Evolutionary conservation across 1,140 invertebrate species (phyloP).

Genomic region (Drosophila sechellia): DNA sequence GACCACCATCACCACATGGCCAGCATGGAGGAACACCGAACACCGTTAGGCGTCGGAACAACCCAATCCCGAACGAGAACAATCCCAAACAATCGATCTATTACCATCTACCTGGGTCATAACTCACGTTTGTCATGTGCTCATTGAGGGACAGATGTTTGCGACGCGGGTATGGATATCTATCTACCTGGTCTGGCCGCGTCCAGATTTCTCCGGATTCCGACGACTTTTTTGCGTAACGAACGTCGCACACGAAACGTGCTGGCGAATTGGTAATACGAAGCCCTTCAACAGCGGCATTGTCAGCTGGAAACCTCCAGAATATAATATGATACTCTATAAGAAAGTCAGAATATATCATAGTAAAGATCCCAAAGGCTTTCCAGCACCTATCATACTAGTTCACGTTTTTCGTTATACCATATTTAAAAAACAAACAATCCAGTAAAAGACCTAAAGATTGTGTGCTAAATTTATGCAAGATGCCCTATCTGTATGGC

Average conservation of each 20-base stretch:
- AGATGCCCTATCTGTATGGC: constrained; percentile 67
- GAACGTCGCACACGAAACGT: constrained; percentile 16
- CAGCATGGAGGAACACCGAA: neutral
- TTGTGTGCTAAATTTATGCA: constrained; percentile 13
- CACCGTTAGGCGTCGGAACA: constrained; percentile 49
- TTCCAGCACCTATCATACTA: neutral
- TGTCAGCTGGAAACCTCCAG: constrained; percentile 3
- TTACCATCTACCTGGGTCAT: constrained; percentile 54
- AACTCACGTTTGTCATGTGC: constrained; percentile 40
- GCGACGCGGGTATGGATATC: constrained; percentile 4
- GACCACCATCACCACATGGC: constrained; percentile 25
- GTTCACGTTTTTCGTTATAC: constrained; percentile 7
- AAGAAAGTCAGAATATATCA: neutral
- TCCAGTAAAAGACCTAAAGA: neutral
- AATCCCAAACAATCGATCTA: constrained; percentile 26
- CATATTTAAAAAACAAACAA: constrained; percentile 20
- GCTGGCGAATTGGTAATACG: constrained; percentile 32
- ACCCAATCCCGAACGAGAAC: constrained; percentile 15
- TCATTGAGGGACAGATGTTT: constrained; percentile 70
- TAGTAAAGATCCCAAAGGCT: neutral
- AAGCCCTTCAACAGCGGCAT: constrained; percentile 25
- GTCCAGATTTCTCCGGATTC: constrained; percentile 54
- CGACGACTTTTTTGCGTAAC: constrained; percentile 40
- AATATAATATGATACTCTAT: neutral
- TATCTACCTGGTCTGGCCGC: constrained; percentile 41